Evolutionary conservation across 2,113 vertebrate species (phyloP), one percentile per base, ranked within the genome.

Genomic region (Piprites chloris): DNA sequence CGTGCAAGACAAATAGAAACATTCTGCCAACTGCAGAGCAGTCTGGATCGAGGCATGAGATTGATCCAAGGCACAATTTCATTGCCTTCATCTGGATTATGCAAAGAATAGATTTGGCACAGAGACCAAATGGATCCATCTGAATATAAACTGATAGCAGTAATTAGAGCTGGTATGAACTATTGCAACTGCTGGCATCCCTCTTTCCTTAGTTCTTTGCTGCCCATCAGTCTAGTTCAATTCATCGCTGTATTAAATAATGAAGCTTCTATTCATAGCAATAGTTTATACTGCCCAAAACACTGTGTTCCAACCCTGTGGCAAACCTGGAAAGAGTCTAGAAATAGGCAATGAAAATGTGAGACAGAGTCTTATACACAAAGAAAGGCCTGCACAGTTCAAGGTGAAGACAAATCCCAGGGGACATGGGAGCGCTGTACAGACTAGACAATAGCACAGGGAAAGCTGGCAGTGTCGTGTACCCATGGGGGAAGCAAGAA

Each of bases 311-410:
- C 55, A 84, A 55, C 7, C 35, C 42, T 9, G 10, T 77, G 41
- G 44, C 59, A 93, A 97, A 87, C 92, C 81, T 91, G 66, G 77
- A 87, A 87, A 81, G n/a, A 62, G 35, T 62, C 68, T 89, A 77
- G 55, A 90, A 92, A 84, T 9, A 85, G 28, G 50, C 67, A 92
- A 33, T 5, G 11, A 71, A 77, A 88, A 73, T 15, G 22, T 62
- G 61, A 83, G 74, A 61, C 4, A 62, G 39, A 58, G 85, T 79
- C 28, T 23, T 62, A 32, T 26, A 26, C n/a, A 44, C 12, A 73
- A 68, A 90, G 27, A 76, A 83, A 84, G 32, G 22, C 12, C 39
- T n/a, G 47, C 27, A 50, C 7, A 59, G 75, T 61, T 88, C 79
- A 92, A 95, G 85, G 67, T 84, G 39, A 80, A 96, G 68, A 94